Base-by-base conservation (phyloP, 2,888 invertebrate genomes). In the Epirrhoe tristata region DNA sequence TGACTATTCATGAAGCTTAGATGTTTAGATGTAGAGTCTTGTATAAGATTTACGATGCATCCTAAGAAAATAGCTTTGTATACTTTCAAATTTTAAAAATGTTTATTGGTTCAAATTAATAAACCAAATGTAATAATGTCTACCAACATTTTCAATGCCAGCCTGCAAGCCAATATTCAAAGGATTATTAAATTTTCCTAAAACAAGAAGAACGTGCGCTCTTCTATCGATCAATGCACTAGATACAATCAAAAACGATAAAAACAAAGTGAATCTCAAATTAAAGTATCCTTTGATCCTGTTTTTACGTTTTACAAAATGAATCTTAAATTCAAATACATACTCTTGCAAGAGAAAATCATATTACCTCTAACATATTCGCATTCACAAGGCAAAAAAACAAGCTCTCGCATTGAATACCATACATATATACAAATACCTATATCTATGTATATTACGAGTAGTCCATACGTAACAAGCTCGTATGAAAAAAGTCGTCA, bases 401-500 rank as follows among this genome's bases (percentile, higher is more conserved):
- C 17, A 34, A n/a, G 14, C 52, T 56, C 14, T 63, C 61, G 62
- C 67, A 65, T 69, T 58, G 58, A 54, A 48, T 57, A 59, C 66
- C 24, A 53, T 62, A 16, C 64, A 58, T 66, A 74, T 12, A 12
- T 43, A 43, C 36, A 39, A 39, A 39, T 39, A 39, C 8, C 36
- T 39, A 39, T 39, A 43, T 2, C 39, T 43, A 24, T 24, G 24
- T 24, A 12, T 1, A n/a, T n/a, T n/a, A n/a, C n/a, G n/a, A n/a
- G 12, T 12, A 36, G 51, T 57, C 62, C 66, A 53, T 62, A 16
- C 64, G 63, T 68, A 74, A 68, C 72, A 68, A 70, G 69, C 66
- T 63, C 53, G 54, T 69, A 69, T 63, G 67, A 59, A 72, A 70
- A 72, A 74, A 70, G 69, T 68, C 66, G 65, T 55, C 66, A 58